These are phyloP conservation scores for Monopterus albus DNA, from an alignment of 2,113 vertebrate species.

Conservation along the genomic window DNA sequence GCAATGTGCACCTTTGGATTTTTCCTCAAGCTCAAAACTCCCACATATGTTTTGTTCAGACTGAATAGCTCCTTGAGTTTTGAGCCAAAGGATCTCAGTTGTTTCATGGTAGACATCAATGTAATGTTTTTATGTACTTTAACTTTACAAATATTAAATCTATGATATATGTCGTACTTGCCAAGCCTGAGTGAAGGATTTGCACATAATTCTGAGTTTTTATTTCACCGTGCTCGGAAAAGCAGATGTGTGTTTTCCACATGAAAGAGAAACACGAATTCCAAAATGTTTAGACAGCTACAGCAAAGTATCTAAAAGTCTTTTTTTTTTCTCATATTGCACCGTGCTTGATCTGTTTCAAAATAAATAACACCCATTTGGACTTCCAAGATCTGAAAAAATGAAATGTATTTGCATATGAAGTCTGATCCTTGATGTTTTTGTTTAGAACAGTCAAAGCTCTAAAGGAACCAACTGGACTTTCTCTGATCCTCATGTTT, in stretches of 20 bases:
- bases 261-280: slow-evolving; percentile 8
- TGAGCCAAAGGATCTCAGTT: slow-evolving; percentile 25
- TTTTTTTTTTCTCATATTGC: not conserved
- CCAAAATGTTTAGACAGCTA: slow-evolving; percentile 18
- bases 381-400: slow-evolving; percentile 13
- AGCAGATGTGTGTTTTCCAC: slow-evolving; percentile 30
- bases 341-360: slow-evolving; percentile 16
- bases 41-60: slow-evolving; percentile 18
- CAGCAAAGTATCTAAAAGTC: slow-evolving; percentile 25
- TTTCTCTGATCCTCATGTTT: slow-evolving; percentile 33
- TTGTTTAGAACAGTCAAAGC: slow-evolving; percentile 9
- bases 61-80: slow-evolving; percentile 1
- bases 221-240: not conserved
- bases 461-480: slow-evolving; percentile 56
- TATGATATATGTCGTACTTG: not conserved
- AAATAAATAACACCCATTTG: no score
- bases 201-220: slow-evolving; percentile 1
- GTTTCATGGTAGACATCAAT: no score
- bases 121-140: no score
- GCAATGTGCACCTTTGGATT: not conserved
- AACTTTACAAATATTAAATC: not conserved
- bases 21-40: not conserved
- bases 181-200: not conserved
- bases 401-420: slow-evolving; percentile 30
- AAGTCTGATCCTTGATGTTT: slow-evolving; percentile 29